These are phyloP conservation scores for Eubucco bourcierii DNA, from an alignment of 2,113 vertebrate species.

Conservation along the genomic window DNA sequence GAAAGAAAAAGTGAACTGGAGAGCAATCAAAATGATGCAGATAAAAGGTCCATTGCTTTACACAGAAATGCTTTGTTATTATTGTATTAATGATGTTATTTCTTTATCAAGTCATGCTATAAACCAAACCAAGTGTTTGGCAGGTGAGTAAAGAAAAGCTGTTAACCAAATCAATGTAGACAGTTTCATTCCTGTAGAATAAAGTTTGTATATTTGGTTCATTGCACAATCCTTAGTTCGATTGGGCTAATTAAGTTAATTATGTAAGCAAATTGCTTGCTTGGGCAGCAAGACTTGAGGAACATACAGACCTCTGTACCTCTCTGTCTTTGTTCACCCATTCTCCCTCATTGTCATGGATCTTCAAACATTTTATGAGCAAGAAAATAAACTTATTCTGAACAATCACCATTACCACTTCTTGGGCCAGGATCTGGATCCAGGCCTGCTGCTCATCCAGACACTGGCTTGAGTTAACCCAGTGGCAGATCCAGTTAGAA, in stretches of 20 bases:
- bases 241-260: slow-evolving; percentile 23
- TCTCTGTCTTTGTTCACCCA: not conserved
- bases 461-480: not conserved
- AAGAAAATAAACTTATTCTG: not conserved
- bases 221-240: not conserved
- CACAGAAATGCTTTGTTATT: slow-evolving; percentile 2
- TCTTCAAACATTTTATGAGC: not conserved
- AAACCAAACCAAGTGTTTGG: slow-evolving; percentile 21
- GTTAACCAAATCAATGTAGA: not conserved
- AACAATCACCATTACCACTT: fast-evolving
- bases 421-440: not conserved
- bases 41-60: slow-evolving; percentile 11
- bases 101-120: not conserved
- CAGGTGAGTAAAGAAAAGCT: slow-evolving; percentile 13
- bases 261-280: not conserved
- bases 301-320: not conserved
- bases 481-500: not conserved
- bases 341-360: not conserved
- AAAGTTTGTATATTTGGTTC: not conserved
- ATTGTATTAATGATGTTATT: slow-evolving; percentile 8
- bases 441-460: not conserved
- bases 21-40: not conserved
- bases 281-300: not conserved
- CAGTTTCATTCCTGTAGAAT: not conserved
- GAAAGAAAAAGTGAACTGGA: not conserved